These are phyloP conservation scores for Trachelus troglodyta DNA, from an alignment of 2,888 invertebrate species.

Conservation along the genomic window DNA sequence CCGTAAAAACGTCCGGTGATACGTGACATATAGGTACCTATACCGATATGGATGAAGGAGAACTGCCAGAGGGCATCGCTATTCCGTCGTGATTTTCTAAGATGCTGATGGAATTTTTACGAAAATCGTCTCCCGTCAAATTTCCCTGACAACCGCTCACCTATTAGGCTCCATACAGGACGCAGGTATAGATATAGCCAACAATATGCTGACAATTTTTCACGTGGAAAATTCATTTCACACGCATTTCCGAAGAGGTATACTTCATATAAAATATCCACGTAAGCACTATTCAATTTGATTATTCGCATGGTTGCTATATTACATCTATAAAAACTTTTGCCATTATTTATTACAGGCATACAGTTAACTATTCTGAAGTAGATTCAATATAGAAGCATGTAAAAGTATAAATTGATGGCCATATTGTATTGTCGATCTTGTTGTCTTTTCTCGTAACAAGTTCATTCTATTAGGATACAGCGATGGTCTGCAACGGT, in stretches of 20 bases:
- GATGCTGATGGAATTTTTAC: neutral
- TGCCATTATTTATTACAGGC: neutral
- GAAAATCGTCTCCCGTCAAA: neutral
- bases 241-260: neutral
- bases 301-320: no score
- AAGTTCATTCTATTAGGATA: neutral
- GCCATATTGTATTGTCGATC: neutral
- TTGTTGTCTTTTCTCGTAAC: neutral
- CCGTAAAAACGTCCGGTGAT: neutral
- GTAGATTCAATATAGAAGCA: neutral
- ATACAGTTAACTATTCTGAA: neutral
- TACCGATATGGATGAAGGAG: neutral
- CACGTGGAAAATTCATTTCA: neutral
- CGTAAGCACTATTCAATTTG: neutral
- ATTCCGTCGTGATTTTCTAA: neutral
- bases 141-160: neutral
- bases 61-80: neutral
- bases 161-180: neutral
- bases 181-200: neutral
- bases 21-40: neutral
- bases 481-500: slow-evolving; percentile 27
- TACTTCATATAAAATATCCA: neutral
- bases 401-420: neutral
- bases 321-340: neutral
- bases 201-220: neutral